Evolutionary conservation across 2,797 vertebrate species (phyloP), one percentile per base, ranked within the genome.

Genomic region (Leucoraja ocellata): DNA sequence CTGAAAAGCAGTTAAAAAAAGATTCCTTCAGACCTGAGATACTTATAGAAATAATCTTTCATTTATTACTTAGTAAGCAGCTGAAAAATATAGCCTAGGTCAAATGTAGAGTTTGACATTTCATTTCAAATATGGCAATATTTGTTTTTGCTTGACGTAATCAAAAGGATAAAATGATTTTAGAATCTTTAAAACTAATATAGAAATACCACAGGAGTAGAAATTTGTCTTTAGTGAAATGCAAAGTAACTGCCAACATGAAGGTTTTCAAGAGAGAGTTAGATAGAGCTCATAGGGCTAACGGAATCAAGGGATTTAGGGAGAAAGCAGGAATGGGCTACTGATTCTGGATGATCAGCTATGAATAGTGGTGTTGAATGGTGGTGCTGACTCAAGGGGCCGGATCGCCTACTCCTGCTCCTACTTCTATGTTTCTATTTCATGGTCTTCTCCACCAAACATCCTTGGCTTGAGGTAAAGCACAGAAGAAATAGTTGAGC

Each of bases 1-100:
- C 99, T 99, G 96, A 76, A 74, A 92, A 36, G n/a, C 0, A 2
- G 36, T 39, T 46, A 46, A 46, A 92, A 46, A 92, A 11, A n/a
- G 1, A 2, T 39, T 91, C 4, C 88, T 73, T 71, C 16, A 92
- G 90, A 92, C 4, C 76, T 73, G 25, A 54, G 28, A 71, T 13
- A 28, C 21, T 92, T 91, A 71, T 36, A 71, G 46, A 54, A 71
- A 6, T 91, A 21, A 71, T 76, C 23, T 92, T 92, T 74, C 39
- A 54, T 16, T 28, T 74, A 25, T 74, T 32, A 91, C 25, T 39
- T 13, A 90, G 18, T 84, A 54, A 91, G n/a, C 36, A 73, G 10
- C 23, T 61, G 25, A 84, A 61, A 9, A 58, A 28, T 25, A 61
- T 61, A n/a, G 28, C 54, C 54, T 28, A 54, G 39, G 54, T 58